Percentiles rank a stretch among this genome's conserved stretches.
phyloP scores from a whole-genome alignment of 2,113 vertebrate genomes.

The Condylura cristata region DNA sequence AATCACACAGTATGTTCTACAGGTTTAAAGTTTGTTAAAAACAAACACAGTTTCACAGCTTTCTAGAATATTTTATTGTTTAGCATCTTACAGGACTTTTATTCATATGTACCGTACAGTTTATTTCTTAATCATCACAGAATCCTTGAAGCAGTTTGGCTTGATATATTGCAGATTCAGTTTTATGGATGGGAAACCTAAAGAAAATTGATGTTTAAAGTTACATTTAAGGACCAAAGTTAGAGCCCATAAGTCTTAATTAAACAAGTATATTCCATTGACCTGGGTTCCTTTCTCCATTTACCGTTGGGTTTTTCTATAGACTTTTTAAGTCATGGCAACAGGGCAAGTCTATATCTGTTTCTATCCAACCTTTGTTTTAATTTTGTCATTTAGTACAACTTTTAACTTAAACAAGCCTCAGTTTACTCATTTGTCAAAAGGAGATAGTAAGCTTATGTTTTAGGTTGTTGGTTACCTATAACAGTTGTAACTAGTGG shows the following conservation, averaged over 20 bases:
- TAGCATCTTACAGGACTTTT: slow-evolving; percentile 38
- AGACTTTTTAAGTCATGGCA: background rate
- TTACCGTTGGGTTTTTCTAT: background rate
- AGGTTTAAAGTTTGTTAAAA: slow-evolving; percentile 46
- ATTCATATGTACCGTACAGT: slow-evolving; percentile 40
- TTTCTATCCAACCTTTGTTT: background rate
- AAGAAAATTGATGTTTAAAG: slow-evolving; percentile 35
- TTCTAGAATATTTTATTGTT: slow-evolving; percentile 39
- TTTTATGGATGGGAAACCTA: background rate
- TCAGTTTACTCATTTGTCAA: background rate
- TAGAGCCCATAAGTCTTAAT: background rate
- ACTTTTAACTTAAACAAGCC: background rate
- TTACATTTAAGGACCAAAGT: background rate
- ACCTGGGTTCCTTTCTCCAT: background rate
- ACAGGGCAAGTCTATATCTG: background rate
- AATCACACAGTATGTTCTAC: background rate
- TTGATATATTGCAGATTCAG: slow-evolving; percentile 2
- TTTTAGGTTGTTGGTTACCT: background rate
- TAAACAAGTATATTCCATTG: background rate
- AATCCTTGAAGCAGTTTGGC: slow-evolving; percentile 33
- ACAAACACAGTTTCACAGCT: slow-evolving; percentile 40
- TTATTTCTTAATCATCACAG: slow-evolving; percentile 45
- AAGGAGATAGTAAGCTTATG: background rate
- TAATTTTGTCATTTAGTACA: background rate
- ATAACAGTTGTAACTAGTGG: background rate